phyloP scores from a whole-genome alignment of 2,797 vertebrate species.

The Enteromius afrohamiltoni region DNA sequence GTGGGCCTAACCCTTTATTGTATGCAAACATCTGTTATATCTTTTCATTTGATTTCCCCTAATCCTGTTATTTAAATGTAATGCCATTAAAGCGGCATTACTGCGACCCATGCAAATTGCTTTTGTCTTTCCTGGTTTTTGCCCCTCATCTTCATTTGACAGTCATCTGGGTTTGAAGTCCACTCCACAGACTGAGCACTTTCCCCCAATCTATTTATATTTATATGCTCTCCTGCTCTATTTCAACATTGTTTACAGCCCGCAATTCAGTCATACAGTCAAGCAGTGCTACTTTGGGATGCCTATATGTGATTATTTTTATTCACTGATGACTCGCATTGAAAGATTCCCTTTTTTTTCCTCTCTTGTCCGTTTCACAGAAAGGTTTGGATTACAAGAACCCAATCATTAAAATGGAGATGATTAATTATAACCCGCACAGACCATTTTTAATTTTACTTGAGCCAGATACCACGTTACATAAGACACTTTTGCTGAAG shows the following conservation, averaged over 20 bases:
- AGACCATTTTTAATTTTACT: background rate
- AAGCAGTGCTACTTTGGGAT: background rate
- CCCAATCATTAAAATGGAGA: background rate
- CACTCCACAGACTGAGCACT: background rate
- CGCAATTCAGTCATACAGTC: background rate
- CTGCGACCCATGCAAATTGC: background rate
- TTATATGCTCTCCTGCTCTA: background rate
- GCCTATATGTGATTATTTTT: background rate
- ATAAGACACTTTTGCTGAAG: background rate
- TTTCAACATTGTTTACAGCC: background rate
- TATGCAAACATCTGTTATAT: background rate
- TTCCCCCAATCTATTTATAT: background rate
- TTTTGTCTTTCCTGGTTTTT: background rate
- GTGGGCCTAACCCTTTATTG: constrained; percentile 1
- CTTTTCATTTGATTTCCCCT: background rate
- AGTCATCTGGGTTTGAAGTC: background rate
- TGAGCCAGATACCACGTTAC: background rate
- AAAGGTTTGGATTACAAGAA: background rate
- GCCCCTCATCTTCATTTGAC: background rate
- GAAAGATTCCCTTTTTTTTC: background rate
- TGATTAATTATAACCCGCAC: background rate
- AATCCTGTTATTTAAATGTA: background rate
- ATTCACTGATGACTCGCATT: background rate
- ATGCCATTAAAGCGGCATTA: background rate
- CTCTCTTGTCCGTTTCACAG: background rate